A percentile compares a stretch with the other conserved stretches of the same genome.
Conservation (phyloP, 2,797 vertebrate species). For the Falco peregrinus region DNA sequence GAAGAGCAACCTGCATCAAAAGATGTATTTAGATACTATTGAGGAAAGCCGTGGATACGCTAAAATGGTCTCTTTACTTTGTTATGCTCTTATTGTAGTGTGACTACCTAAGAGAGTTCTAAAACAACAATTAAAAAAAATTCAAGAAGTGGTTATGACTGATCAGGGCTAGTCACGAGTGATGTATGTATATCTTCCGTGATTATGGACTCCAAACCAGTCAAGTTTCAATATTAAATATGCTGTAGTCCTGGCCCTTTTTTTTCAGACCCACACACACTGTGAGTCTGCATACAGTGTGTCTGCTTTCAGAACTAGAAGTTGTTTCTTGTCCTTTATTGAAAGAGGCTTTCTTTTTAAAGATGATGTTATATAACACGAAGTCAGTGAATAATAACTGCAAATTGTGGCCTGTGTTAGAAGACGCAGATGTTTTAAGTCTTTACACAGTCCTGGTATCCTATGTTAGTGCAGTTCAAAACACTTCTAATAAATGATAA, state of each 20-base stretch:
- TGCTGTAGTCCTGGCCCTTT: background rate
- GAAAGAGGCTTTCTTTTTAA: background rate
- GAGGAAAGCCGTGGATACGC: background rate
- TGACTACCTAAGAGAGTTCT: background rate
- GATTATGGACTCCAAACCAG: background rate
- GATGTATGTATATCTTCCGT: background rate
- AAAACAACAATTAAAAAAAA: background rate
- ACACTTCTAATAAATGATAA: slow-evolving; percentile 26
- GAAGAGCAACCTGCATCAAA: background rate
- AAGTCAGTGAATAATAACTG: background rate
- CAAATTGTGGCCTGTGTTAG: background rate
- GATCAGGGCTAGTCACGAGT: background rate
- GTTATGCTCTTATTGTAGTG: background rate
- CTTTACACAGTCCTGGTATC: background rate
- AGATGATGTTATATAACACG: background rate
- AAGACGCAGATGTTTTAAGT: background rate
- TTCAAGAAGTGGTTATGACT: background rate
- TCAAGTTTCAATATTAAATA: background rate
- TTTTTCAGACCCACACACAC: background rate
- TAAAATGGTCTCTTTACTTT: background rate
- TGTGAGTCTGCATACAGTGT: background rate
- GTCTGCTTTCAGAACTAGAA: background rate
- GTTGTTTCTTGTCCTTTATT: background rate
- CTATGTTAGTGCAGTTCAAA: background rate
- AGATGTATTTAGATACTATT: background rate